Evolutionary conservation across 2,113 vertebrate genomes (phyloP).

Genomic region (Madoqua kirkii): DNA sequence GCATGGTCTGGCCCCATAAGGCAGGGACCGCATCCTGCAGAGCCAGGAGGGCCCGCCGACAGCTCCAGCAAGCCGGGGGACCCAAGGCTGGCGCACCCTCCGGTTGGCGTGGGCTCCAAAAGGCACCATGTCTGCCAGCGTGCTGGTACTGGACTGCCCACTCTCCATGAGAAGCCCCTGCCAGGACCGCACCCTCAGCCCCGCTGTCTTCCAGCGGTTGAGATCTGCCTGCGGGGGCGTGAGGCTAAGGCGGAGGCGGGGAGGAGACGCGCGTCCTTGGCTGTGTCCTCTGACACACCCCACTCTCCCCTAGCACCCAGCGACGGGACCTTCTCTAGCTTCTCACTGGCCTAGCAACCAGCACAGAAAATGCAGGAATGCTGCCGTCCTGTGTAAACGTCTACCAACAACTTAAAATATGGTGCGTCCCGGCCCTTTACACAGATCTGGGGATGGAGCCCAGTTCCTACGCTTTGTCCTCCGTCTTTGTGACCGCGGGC

Average conservation of each 20-base stretch:
- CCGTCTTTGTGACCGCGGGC: neutral
- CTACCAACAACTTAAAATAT: neutral
- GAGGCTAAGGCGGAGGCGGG: neutral
- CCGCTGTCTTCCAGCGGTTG: neutral
- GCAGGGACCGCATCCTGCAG: neutral
- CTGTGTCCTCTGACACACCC: neutral
- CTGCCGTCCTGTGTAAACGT: neutral
- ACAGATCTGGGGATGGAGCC: neutral
- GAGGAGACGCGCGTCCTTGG: neutral
- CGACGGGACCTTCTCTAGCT: neutral
- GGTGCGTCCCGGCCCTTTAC: neutral
- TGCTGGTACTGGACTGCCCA: neutral
- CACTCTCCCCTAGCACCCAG: neutral
- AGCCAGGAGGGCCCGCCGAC: neutral
- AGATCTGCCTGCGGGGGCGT: neutral
- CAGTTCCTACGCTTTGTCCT: neutral
- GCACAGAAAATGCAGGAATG: neutral
- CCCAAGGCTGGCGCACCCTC: neutral
- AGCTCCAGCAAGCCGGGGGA: neutral
- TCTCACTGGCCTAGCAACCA: neutral
- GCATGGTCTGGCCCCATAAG: rapidly evolving
- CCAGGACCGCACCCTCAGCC: neutral
- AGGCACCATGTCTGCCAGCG: neutral
- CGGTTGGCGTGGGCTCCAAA: neutral
- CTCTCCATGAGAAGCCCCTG: neutral